These are phyloP conservation scores for Tryphoninae sp. DNA, from an alignment of 2,888 invertebrate species.

Conservation along the genomic window DNA sequence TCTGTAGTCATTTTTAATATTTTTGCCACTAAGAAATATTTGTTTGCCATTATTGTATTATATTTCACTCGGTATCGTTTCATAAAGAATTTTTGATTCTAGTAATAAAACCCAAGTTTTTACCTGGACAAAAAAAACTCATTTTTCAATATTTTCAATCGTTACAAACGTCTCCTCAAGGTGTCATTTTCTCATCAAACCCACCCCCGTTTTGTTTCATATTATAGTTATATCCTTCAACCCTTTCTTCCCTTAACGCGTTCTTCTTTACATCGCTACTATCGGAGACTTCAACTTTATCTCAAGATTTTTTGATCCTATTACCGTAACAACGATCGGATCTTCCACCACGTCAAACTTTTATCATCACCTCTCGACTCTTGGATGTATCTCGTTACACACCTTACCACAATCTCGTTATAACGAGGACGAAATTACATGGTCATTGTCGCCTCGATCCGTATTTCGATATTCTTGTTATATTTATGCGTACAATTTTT, in stretches of 20 bases:
- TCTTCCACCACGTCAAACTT: not conserved
- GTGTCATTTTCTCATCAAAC: too few relatives aligned
- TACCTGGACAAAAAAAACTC: not conserved
- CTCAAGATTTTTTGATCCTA: not conserved
- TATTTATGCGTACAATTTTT: constrained; percentile 21
- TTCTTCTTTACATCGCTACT: not conserved
- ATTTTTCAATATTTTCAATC: not conserved
- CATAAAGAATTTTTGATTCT: not conserved
- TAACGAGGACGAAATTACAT: constrained; percentile 32
- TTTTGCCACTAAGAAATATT: not conserved
- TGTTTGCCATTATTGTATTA: not conserved
- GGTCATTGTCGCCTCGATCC: constrained; percentile 14
- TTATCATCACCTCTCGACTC: constrained; percentile 7
- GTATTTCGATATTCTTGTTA: constrained; percentile 37
- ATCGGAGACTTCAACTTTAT: constrained; percentile 21
- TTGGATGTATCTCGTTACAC: constrained; percentile 26
- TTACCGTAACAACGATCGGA: constrained; percentile 63
- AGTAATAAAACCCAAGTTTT: not conserved
- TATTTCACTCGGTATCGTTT: not conserved
- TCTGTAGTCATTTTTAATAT: too few relatives aligned
- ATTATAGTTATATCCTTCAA: not conserved
- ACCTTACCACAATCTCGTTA: constrained; percentile 18
- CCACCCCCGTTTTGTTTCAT: not conserved
- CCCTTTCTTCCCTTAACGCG: not conserved
- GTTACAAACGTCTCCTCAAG: too few relatives aligned